Base-by-base conservation (phyloP, 2,113 vertebrate genomes). In the Caranx ignobilis region DNA sequence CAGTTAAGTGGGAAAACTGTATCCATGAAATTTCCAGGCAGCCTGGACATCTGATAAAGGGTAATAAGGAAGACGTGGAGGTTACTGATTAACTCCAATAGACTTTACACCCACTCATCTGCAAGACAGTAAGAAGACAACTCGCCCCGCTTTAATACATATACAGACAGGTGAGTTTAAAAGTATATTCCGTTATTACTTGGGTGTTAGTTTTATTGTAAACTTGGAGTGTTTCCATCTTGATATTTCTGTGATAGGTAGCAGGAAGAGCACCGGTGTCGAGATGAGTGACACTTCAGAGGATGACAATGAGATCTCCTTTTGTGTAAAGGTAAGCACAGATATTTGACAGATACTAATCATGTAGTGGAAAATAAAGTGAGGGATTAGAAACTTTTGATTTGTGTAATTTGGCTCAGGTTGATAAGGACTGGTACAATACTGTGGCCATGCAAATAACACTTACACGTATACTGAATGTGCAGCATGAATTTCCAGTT, bases 291-390 rank as follows among this genome's bases (percentile, higher is more conserved):
- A 94, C 68, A 21, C 11, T 7, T 82, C 64, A 4, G 94, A 94
- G 1, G 90, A 93, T 0, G 91, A 94, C 11, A 73, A 39, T 90
- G 87, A 95, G 85, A 93, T 95, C 75, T 87, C 86, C 15, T 95
- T 96, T 62, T 6, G 64, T 7, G 89, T 94, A 0, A 95, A 94
- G 92, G 95, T 95, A 83, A 81, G 39, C 1, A 11, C 19, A 45
- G 18, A 18, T 21, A 4, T 11, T 35, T 69, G 5, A n/a, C 1
- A 4, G 21, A 41, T 37, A 1, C 35, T 32, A 56, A 21, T 65
- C 12, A 48, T n/a, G 63, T 10, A 45, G 10, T 39, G 11, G 34
- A 54, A 19, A 39, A 47, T 31, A 21, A 9, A 26, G 62, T 18
- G 5, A 10, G 16, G 21, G 11, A 4, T 43, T 6, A 72, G 3